These are phyloP conservation scores for Pissodes strobi DNA, from an alignment of 1,140 invertebrate genomes.

Conservation along the genomic window DNA sequence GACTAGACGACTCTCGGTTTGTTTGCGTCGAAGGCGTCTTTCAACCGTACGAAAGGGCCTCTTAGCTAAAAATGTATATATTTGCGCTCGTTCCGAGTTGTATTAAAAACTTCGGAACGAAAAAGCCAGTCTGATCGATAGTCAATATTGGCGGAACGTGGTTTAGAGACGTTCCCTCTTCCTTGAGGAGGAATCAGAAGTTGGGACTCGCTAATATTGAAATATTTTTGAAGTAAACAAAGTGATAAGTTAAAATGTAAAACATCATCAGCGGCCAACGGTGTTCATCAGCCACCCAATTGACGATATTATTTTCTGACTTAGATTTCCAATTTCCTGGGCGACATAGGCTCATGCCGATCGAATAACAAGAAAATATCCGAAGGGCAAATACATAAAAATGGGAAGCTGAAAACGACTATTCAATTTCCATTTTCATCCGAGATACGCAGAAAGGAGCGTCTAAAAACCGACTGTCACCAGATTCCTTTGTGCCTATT, in stretches of 20 bases:
- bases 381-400: constrained; percentile 7
- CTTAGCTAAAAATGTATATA: no score
- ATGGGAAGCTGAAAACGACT: constrained; percentile 16
- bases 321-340: constrained; percentile 3
- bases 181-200: no score
- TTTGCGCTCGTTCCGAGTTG: no score
- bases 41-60: no score
- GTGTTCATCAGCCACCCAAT: no score
- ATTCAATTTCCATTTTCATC: constrained; percentile 18
- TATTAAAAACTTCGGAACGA: background rate
- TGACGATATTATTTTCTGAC: background rate
- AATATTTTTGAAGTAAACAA: no score
- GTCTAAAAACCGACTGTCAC: constrained; percentile 17
- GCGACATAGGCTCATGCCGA: background rate
- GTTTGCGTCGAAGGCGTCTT: background rate
- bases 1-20: no score
- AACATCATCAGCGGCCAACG: no score
- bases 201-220: no score
- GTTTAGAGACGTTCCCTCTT: no score
- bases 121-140: constrained; percentile 3
- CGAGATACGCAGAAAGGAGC: background rate
- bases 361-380: background rate
- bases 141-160: constrained; percentile 13
- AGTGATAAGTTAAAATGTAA: no score
- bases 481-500: no score